Evolutionary conservation across 2,888 invertebrate species (phyloP), one percentile per base, ranked within the genome.

Genomic region (Leistus spinibarbis): DNA sequence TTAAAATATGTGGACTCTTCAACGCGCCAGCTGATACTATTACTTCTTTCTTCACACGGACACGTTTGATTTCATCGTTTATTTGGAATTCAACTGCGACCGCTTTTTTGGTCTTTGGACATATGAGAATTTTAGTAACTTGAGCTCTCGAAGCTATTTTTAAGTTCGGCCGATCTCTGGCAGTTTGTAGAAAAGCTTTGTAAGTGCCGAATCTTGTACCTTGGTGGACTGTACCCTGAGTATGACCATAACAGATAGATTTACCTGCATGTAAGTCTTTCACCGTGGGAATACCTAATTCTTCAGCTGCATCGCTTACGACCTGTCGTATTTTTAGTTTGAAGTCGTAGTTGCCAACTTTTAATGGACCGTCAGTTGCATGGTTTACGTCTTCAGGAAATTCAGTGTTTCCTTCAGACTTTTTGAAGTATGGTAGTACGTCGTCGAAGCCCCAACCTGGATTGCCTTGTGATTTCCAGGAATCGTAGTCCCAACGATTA

Each of bases 11-110:
- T 0, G 91, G 89, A 19, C 90, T 88, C 81, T 91, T 91, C 78
- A 92, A 88, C 2, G 91, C 86, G 0, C 92, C 91, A 1, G 88
- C 89, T n/a, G 89, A 86, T 22, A 91, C 80, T 74, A 91, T 89
- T 0, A 91, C 85, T 78, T 89, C 89, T 78, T 87, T 88, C 54
- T 86, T 84, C 1, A 88, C 89, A 19, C 80, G 79, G 3, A 86
- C 83, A 0, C 78, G 79, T 23, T 80, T 68, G 10, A 78, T 76
- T 54, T 79, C 78, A 5, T 81, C 78, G n/a, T 77, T 76, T 54
- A 81, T 80, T 5, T 79, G 78, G 65, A 84, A 86, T 69, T 86
- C 82, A 0, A 88, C 87, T 0, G 87, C 88, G 54, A 81, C 79
- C 0, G 87, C 87, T 20, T 81, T 79, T 69, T 85, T 86, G 4